Base-by-base conservation (phyloP, 1,140 invertebrate species). In the Macrostomum lignano region DNA sequence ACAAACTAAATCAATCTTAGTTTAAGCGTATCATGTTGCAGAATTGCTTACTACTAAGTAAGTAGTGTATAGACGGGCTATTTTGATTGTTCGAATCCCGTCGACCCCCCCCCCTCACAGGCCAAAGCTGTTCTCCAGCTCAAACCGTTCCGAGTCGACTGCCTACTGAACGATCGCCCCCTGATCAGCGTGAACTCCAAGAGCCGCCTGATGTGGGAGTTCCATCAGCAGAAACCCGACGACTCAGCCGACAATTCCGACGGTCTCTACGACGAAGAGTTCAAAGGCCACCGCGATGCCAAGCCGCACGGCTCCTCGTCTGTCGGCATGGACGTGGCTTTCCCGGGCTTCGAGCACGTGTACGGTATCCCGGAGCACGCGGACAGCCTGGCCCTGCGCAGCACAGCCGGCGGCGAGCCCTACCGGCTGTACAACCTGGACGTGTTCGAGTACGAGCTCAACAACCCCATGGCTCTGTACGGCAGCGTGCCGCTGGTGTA, bases 341-440 rank as follows among this genome's bases (percentile, higher is more conserved):
- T 96, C 56, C 71, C 74, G 20, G 75, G 73, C 17, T 77, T 82
- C 22, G 68, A 81, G 37, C 64, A 82, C 50, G 67, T 81, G 2
- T 98, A 93, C 58, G 91, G 91, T 40, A 70, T 98, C 42, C 88
- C 91, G 3, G 78, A 94, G 52, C 91, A 98, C 64, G 84, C 81
- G 1, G 86, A 96, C 54, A 66, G 65, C 21, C 69, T 94, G 45
- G 65, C 72, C 7, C 58, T 98, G 1, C 71, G 69, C 48, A 34
- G 25, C 21, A 36, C 33, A 7, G 19, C 23, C 7, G 21, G 5
- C 11, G n/a, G 64, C 2, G 84, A 94, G 46, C 91, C 91, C 0
- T 96, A 94, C 52, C 65, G 91, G 17, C 56, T 98, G 10, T 98
- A 82, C 50, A 98, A 96, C 61, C 60, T 94, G 46, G 91, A 99